Conservation (phyloP, 30 jellyfish, hydroid and myxozoan species). For the Mastigias papua region DNA sequence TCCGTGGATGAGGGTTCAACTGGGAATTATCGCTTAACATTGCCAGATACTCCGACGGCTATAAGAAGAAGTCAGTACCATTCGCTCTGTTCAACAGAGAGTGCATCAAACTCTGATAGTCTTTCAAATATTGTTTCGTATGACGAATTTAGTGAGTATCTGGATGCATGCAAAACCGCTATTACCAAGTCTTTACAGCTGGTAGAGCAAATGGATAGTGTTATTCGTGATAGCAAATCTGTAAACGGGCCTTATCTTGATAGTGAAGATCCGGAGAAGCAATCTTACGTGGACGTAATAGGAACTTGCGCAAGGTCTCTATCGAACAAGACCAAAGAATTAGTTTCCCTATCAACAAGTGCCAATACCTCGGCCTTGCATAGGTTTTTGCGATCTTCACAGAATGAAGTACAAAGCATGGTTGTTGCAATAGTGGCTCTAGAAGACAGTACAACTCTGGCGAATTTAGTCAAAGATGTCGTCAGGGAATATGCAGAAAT, state of each 20-base stretch:
- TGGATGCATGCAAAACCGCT: constrained; percentile 42
- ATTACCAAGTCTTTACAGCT: constrained; percentile 15
- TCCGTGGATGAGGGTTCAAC: not conserved
- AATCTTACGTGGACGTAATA: constrained; percentile 56
- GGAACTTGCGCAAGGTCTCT: constrained; percentile 52
- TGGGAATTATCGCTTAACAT: not conserved
- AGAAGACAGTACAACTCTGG: constrained; percentile 40
- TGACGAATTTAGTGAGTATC: constrained; percentile 49
- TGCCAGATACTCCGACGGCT: constrained; percentile 53
- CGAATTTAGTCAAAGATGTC: constrained; percentile 52
- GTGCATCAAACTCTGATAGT: constrained; percentile 7
- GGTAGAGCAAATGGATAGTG: constrained; percentile 19
- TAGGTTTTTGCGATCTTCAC: constrained; percentile 44
- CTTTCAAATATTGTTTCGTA: constrained; percentile 22
- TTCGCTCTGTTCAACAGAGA: constrained; percentile 9
- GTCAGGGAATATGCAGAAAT: constrained; percentile 55
- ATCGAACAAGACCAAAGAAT: constrained; percentile 39
- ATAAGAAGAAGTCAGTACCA: constrained; percentile 22
- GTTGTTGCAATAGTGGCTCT: constrained; percentile 65
- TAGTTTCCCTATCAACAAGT: constrained; percentile 40
- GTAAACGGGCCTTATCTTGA: constrained; percentile 38
- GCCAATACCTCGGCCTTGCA: constrained; percentile 31
- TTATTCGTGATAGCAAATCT: constrained; percentile 20
- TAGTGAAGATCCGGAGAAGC: constrained; percentile 50
- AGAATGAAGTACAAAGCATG: constrained; percentile 50